Percentiles rank a stretch among this genome's conserved stretches.
Evolutionary conservation across 2,888 invertebrate genomes (phyloP).

Genomic region (Cheilosia vulpina): DNA sequence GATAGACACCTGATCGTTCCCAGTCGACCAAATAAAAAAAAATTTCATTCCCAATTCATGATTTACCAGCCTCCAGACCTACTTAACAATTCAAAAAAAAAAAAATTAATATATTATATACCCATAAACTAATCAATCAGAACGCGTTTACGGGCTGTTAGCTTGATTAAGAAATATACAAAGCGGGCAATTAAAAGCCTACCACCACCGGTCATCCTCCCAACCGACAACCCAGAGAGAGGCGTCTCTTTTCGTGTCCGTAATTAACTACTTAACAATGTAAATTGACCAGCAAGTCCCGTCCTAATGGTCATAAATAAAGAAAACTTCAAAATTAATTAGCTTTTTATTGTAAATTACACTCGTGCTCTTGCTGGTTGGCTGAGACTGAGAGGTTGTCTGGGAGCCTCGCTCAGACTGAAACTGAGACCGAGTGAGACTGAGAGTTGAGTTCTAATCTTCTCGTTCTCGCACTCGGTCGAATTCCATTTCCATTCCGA

Average conservation of each 20-base stretch:
- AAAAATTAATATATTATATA: too few relatives aligned
- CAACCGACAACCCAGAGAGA: slow-evolving; percentile 3
- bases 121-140: slow-evolving; percentile 72
- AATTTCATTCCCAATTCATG: slow-evolving; percentile 15
- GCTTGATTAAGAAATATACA: slow-evolving; percentile 68
- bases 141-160: slow-evolving; percentile 50
- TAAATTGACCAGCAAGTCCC: slow-evolving; percentile 59
- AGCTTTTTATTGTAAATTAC: slow-evolving; percentile 60
- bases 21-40: background rate
- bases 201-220: slow-evolving; percentile 22
- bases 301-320: slow-evolving; percentile 54
- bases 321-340: slow-evolving; percentile 55
- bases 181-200: slow-evolving; percentile 56
- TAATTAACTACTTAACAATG: slow-evolving; percentile 73
- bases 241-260: slow-evolving; percentile 51
- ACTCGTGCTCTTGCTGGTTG: background rate
- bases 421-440: background rate
- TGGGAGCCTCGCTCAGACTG: background rate
- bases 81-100: slow-evolving; percentile 43
- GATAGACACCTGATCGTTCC: slow-evolving; percentile 40
- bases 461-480: background rate
- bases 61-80: slow-evolving; percentile 26
- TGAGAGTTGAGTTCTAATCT: background rate
- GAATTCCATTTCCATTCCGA: background rate
- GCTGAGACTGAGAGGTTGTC: too few relatives aligned